phyloP scores from a whole-genome alignment of 2,888 invertebrate genomes.

The Drosophila niveifrons region DNA sequence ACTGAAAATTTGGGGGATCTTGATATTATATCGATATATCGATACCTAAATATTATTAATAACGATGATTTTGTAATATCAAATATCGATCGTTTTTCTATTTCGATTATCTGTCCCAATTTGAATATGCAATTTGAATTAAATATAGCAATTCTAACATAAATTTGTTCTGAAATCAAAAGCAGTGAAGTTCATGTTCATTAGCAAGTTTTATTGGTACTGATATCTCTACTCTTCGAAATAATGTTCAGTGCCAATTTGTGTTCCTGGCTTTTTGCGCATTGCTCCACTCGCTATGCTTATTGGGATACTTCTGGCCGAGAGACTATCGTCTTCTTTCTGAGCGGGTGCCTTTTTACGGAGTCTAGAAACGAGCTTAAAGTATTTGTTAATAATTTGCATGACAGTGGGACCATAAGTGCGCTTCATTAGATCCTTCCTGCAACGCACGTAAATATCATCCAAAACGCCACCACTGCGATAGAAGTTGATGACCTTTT shows the following conservation, averaged over 20 bases:
- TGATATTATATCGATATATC: too few relatives aligned
- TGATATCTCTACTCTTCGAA: conserved; percentile 33
- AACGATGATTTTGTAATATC: too few relatives aligned
- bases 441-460: conserved; percentile 15
- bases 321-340: background rate
- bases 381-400: conserved; percentile 24
- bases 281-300: background rate
- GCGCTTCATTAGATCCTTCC: conserved; percentile 10
- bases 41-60: too few relatives aligned
- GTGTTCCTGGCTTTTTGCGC: background rate
- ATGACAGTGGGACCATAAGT: conserved; percentile 14
- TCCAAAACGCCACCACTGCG: conserved; percentile 29
- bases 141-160: too few relatives aligned
- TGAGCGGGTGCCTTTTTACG: conserved; percentile 9
- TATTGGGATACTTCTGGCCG: background rate
- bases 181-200: too few relatives aligned
- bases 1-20: background rate
- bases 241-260: conserved; percentile 27
- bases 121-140: too few relatives aligned
- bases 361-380: conserved; percentile 19
- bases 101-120: too few relatives aligned
- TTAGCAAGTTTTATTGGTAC: background rate
- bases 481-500: conserved; percentile 24
- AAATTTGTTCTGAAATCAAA: too few relatives aligned
- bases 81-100: too few relatives aligned